A percentile compares a stretch with the other conserved stretches of the same genome.
phyloP scores from a whole-genome alignment of 2,888 invertebrate genomes.

The Chrysolina oricalcia region DNA sequence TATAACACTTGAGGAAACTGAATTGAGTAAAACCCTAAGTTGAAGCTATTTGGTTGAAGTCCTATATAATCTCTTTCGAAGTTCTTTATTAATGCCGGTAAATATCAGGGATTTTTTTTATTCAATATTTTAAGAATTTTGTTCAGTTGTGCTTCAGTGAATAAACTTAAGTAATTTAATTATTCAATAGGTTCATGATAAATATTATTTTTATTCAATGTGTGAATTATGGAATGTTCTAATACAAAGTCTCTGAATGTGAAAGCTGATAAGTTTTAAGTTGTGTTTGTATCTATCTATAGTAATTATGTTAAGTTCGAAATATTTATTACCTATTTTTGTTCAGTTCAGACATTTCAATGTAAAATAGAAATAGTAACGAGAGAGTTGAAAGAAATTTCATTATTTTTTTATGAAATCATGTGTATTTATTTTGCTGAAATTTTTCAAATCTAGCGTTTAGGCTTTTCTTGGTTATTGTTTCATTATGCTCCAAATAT shows the following conservation, averaged over 20 bases:
- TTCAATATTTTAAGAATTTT: background rate
- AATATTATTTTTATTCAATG: background rate
- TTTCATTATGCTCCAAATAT: conserved; percentile 29
- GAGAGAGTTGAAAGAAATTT: no score
- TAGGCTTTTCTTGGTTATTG: background rate
- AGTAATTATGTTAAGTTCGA: no score
- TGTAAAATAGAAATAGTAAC: no score
- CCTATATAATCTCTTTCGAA: background rate
- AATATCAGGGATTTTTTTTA: conserved; percentile 8
- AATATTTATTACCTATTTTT: no score
- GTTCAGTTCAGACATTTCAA: no score
- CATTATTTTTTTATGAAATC: background rate
- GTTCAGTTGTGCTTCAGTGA: background rate
- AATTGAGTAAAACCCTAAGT: background rate
- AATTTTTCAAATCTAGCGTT: background rate
- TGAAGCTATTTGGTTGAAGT: background rate
- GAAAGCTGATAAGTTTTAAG: no score
- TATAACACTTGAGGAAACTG: no score
- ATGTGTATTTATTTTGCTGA: background rate
- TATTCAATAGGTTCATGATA: background rate
- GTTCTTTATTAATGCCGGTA: background rate
- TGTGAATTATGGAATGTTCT: background rate
- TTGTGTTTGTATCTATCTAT: background rate
- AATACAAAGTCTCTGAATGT: background rate
- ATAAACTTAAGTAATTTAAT: background rate